Evolutionary conservation across 2,888 invertebrate species (phyloP).

Genomic region (Cheilosia soror): DNA sequence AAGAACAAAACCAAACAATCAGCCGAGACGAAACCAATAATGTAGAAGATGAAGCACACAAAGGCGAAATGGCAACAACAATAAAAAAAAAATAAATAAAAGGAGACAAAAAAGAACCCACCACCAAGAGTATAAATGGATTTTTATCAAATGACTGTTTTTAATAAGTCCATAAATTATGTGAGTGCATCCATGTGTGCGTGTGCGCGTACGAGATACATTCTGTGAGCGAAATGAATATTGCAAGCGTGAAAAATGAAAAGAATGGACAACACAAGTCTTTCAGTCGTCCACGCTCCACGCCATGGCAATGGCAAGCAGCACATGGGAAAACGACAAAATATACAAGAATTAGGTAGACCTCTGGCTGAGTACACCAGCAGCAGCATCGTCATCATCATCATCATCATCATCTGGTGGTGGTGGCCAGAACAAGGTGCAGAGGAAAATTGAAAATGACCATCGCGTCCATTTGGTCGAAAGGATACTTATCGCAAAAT

Average conservation of each 20-base stretch:
- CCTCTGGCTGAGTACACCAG: constrained; percentile 20
- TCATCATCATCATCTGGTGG: background rate
- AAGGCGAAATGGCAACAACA: background rate
- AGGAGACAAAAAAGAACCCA: background rate
- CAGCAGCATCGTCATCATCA: constrained; percentile 16
- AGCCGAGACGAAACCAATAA: constrained; percentile 19
- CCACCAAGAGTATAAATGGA: constrained; percentile 38
- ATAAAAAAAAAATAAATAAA: constrained; percentile 3
- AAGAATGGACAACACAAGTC: constrained; percentile 40
- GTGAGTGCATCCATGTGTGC: constrained; percentile 8
- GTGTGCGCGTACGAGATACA: constrained; percentile 16
- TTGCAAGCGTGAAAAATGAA: constrained; percentile 53
- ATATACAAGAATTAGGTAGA: constrained; percentile 17
- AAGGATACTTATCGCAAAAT: constrained; percentile 30
- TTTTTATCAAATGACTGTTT: constrained; percentile 69
- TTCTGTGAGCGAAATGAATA: constrained; percentile 33
- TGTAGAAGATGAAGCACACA: background rate
- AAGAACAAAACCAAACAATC: constrained; percentile 22
- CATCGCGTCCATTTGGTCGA: constrained; percentile 13
- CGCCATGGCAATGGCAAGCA: constrained; percentile 78
- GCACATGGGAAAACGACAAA: constrained; percentile 30
- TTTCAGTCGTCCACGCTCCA: constrained; percentile 80
- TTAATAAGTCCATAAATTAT: constrained; percentile 64
- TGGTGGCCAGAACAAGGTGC: constrained; percentile 20
- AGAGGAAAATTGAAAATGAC: constrained; percentile 44